Base-by-base conservation (phyloP, 2,888 invertebrate species). In the Erynnis tages region DNA sequence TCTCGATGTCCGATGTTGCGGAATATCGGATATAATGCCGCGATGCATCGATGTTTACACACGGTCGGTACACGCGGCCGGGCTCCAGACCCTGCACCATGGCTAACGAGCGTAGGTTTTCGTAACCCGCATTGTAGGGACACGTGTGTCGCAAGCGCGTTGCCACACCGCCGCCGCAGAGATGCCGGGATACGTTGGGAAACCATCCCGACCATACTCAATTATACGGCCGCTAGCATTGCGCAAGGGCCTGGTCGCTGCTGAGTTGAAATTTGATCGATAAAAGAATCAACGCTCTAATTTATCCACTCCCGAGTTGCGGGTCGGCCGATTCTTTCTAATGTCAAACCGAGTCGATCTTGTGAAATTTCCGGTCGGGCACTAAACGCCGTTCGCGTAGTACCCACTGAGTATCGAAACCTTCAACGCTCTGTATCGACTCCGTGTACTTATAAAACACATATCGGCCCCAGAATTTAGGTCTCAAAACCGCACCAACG, bases 51-150 rank as follows among this genome's bases (percentile, higher is more conserved):
- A 56, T 65, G 65, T 69, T 67, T 71, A 71, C 59, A 65, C 61
- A 16, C 34, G 8, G 14, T 4, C 34, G 34, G n/a, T n/a, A 65
- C 60, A 70, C 70, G 71, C 79, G 23, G 13, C 72, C 64, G 71
- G 74, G 76, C 74, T 25, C 72, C 64, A 70, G 74, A 76, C 76
- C 73, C 78, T 72, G 66, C 71, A 63, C 57, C 60, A 60, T 35
- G 27, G 13, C 25, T 25, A 17, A 5, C 34, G 27, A 27, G 6
- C 84, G 82, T 85, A 82, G 79, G 76, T 88, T 89, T 82, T 89
- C 87, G 86, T 89, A 88, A 88, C 79, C 69, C 82, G 82, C 79
- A 81, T 81, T 84, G 86, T 83, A 86, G 87, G 87, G 86, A 82
- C 84, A 80, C 70, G 76, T 76, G 69, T 86, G 87, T 83, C 85